Conservation (phyloP, 23 tunicate genomes). For the Halocynthia aurantium region DNA sequence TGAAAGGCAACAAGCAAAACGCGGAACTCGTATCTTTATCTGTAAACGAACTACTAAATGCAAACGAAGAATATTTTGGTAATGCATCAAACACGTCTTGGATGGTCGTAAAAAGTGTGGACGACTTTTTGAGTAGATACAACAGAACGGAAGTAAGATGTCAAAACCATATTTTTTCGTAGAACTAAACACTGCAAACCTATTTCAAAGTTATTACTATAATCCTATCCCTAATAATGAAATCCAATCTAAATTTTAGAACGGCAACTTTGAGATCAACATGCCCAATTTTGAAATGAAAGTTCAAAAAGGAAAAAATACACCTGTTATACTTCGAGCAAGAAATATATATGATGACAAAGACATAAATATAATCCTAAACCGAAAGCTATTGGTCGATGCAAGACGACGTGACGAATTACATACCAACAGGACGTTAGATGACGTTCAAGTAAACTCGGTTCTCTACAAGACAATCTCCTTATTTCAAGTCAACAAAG, state of each 20-base stretch:
- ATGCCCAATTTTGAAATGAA: not conserved
- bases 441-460: constrained; percentile 35
- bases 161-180: no score
- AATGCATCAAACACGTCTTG: not conserved
- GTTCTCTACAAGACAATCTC: constrained; percentile 41
- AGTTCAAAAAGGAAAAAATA: not conserved
- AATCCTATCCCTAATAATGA: not conserved
- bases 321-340: not conserved
- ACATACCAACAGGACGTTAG: not conserved
- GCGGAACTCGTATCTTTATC: not conserved
- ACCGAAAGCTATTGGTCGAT: not conserved
- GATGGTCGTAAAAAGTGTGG: not conserved
- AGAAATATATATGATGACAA: no score
- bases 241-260: not conserved
- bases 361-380: not conserved
- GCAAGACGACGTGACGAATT: not conserved
- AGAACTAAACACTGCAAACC: not conserved
- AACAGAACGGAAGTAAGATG: not conserved
- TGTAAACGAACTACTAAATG: not conserved
- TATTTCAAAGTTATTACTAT: not conserved
- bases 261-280: not conserved
- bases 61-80: not conserved
- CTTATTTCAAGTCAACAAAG: constrained; percentile 16
- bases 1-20: not conserved
- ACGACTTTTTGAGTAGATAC: not conserved